phyloP scores from a whole-genome alignment of 37 sponge, comb jelly and placozoan genomes.

The Beroe forskalii region DNA sequence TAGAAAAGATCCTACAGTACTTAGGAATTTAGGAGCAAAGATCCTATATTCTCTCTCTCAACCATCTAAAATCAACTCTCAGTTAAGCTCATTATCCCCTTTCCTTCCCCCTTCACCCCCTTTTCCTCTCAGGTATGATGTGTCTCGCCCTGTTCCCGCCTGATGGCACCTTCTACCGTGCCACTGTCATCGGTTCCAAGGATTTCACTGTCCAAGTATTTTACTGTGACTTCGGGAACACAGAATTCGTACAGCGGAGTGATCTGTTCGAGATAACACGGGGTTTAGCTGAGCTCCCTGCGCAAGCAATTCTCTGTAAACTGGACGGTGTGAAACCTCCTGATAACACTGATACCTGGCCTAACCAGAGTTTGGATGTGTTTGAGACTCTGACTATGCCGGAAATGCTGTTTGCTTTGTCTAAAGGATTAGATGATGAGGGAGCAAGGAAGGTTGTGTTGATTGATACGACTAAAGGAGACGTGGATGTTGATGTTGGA shows the following conservation, averaged over 20 bases:
- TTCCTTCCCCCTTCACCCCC: no score
- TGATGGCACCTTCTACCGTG: background rate
- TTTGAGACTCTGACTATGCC: background rate
- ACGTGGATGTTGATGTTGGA: slow-evolving; percentile 17
- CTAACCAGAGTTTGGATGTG: background rate
- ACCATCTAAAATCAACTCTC: no score
- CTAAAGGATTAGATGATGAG: background rate
- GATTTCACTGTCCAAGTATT: slow-evolving; percentile 2
- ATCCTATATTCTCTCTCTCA: no score
- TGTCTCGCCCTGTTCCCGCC: slow-evolving; percentile 43
- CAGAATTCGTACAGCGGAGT: background rate
- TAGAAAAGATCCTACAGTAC: no score
- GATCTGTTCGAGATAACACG: slow-evolving; percentile 43
- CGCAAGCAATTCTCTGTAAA: background rate
- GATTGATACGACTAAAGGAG: slow-evolving; percentile 32
- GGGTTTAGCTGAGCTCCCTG: background rate
- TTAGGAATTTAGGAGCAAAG: no score
- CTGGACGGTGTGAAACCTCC: background rate
- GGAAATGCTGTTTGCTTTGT: background rate
- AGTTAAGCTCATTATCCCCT: no score
- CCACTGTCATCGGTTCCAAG: background rate
- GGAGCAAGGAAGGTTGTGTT: background rate
- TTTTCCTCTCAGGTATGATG: background rate
- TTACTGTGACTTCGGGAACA: slow-evolving; percentile 57
- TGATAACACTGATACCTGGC: background rate